phyloP scores from a whole-genome alignment of 1,140 invertebrate species.

The Copidosoma floridanum region DNA sequence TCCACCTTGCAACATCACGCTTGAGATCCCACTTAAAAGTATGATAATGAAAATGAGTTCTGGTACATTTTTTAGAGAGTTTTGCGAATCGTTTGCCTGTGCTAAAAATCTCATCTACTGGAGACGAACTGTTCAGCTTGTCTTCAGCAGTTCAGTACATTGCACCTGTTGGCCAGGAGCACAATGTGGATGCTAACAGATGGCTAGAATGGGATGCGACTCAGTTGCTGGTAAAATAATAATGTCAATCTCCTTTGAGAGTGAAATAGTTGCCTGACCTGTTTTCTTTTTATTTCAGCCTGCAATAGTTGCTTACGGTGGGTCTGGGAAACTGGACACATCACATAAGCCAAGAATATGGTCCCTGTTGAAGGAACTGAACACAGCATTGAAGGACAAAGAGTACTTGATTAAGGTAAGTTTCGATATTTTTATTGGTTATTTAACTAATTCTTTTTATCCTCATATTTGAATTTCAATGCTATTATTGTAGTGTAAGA shows the following conservation, averaged over 20 bases:
- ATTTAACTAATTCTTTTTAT: background rate
- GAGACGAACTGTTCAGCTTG: constrained; percentile 57
- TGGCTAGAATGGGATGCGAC: constrained; percentile 77
- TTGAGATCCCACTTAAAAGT: no score
- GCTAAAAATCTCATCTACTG: constrained; percentile 50
- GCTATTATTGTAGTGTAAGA: constrained; percentile 37
- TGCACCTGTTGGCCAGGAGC: constrained; percentile 43
- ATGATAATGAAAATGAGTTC: no score
- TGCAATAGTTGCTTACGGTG: constrained; percentile 43
- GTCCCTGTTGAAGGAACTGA: constrained; percentile 45
- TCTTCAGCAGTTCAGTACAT: constrained; percentile 61
- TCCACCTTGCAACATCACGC: no score
- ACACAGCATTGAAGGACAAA: constrained; percentile 41
- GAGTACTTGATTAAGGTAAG: constrained; percentile 52
- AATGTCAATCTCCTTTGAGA: no score
- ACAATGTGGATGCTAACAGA: constrained; percentile 55
- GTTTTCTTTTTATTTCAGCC: constrained; percentile 48
- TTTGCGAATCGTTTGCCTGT: constrained; percentile 53
- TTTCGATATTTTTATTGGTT: constrained; percentile 16
- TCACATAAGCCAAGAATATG: constrained; percentile 44
- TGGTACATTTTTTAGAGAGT: constrained; percentile 37
- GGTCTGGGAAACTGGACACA: constrained; percentile 36
- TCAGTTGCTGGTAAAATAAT: constrained; percentile 61
- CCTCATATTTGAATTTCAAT: constrained; percentile 43
- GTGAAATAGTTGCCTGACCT: no score